Percentiles rank a stretch among this genome's conserved stretches.
phyloP scores from a whole-genome alignment of 2,113 vertebrate genomes.

The Boleophthalmus pectinirostris region DNA sequence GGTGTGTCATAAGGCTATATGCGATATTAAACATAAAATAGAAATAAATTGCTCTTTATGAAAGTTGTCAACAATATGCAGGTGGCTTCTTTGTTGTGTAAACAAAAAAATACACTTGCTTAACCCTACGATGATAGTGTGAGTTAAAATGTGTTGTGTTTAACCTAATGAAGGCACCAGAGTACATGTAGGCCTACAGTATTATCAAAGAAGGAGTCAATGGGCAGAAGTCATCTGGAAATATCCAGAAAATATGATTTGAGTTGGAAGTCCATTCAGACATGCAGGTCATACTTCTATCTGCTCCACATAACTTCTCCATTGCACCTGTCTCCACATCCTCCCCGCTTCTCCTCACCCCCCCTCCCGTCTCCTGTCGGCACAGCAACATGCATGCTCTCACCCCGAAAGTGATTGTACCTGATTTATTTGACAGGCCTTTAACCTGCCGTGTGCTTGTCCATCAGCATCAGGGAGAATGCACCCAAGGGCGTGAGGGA shows the following conservation, averaged over 20 bases:
- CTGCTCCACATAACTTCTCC: conserved; percentile 35
- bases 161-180: no score
- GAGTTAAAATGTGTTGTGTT: no score
- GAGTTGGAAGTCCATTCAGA: conserved; percentile 39
- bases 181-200: conserved; percentile 23
- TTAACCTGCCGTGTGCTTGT: conserved; percentile 75
- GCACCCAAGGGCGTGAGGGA: conserved; percentile 72
- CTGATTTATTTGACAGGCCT: conserved; percentile 77
- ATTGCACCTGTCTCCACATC: conserved; percentile 24
- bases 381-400: conserved; percentile 71
- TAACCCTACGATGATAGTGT: no score
- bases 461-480: conserved; percentile 71
- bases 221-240: conserved; percentile 47
- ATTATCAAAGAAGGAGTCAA: conserved; percentile 48
- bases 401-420: conserved; percentile 73
- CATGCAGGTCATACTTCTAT: conserved; percentile 24
- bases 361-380: conserved; percentile 30
- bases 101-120: no score
- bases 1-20: no score
- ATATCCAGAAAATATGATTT: conserved; percentile 54
- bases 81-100: no score
- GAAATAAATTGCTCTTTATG: no score
- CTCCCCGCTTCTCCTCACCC: conserved; percentile 16
- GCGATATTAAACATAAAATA: no score
- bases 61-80: no score